Conservation (phyloP, 2,888 invertebrate genomes). For the Schizotus pectinicornis region DNA sequence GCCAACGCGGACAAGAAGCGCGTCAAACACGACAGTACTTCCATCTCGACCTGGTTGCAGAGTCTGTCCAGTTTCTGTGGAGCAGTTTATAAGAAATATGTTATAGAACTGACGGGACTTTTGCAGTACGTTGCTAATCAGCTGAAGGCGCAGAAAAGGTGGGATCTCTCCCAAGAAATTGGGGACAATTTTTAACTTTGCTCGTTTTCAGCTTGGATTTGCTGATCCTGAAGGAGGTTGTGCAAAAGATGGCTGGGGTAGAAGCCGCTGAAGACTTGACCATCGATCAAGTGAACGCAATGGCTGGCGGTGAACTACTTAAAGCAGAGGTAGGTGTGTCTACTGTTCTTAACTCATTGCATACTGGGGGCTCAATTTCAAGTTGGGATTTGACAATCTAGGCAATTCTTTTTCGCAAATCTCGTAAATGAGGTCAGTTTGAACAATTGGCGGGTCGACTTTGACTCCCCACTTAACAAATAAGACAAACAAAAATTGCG, state of each 20-base stretch:
- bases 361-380: too few species aligned
- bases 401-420: too few species aligned
- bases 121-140: slow-evolving; percentile 98
- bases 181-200: background rate
- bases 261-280: slow-evolving; percentile 97
- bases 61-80: slow-evolving; percentile 96
- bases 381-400: too few species aligned
- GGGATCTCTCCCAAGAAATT: slow-evolving; percentile 32
- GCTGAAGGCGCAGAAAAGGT: slow-evolving; percentile 95
- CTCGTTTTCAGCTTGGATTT: slow-evolving; percentile 76
- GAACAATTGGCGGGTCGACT: too few species aligned
- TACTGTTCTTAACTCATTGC: too few species aligned
- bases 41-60: slow-evolving; percentile 92
- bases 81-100: slow-evolving; percentile 95
- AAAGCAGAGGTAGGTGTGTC: slow-evolving; percentile 95
- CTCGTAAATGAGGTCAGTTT: too few species aligned
- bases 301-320: slow-evolving; percentile 95
- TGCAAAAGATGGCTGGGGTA: slow-evolving; percentile 99
- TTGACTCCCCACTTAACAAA: too few species aligned
- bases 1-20: slow-evolving; percentile 77
- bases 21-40: slow-evolving; percentile 88
- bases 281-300: slow-evolving; percentile 92
- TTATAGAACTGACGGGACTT: slow-evolving; percentile 92
- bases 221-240: slow-evolving; percentile 93
- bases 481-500: too few species aligned